Percentiles rank a stretch among this genome's conserved stretches.
Evolutionary conservation across 35 echinoderm and acorn worm genomes (phyloP).

Genomic region (Apostichopus californicus): DNA sequence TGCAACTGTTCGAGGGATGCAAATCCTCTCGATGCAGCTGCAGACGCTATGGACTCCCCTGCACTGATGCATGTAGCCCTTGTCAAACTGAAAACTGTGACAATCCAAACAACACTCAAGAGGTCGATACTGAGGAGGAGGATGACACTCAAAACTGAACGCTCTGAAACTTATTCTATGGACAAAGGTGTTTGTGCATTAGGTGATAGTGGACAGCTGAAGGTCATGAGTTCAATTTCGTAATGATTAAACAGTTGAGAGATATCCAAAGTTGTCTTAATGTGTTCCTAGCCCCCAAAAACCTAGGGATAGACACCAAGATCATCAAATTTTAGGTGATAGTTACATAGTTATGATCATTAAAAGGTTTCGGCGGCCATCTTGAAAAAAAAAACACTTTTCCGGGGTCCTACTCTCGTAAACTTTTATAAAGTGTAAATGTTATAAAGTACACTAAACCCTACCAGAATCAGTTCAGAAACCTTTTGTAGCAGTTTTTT

Average conservation of each 20-base stretch:
- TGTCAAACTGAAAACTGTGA: conserved; percentile 36
- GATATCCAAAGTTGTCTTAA: background rate
- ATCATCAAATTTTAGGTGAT: background rate
- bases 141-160: background rate
- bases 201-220: too few species aligned
- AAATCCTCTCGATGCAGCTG: background rate
- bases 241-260: too few species aligned
- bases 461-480: background rate
- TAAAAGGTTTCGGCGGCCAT: background rate
- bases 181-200: background rate
- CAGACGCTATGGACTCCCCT: conserved; percentile 18
- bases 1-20: conserved; percentile 27
- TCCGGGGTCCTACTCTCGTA: conserved; percentile 19
- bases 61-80: conserved; percentile 20
- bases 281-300: background rate
- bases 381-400: background rate
- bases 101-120: conserved; percentile 6
- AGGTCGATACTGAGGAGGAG: conserved; percentile 12
- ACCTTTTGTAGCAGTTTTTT: conserved; percentile 12
- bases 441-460: background rate
- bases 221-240: too few species aligned
- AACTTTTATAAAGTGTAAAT: background rate
- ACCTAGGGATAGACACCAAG: background rate
- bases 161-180: too few species aligned
- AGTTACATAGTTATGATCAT: background rate